These are phyloP conservation scores for Phymastichus coffea DNA, from an alignment of 1,140 invertebrate genomes.

Conservation along the genomic window DNA sequence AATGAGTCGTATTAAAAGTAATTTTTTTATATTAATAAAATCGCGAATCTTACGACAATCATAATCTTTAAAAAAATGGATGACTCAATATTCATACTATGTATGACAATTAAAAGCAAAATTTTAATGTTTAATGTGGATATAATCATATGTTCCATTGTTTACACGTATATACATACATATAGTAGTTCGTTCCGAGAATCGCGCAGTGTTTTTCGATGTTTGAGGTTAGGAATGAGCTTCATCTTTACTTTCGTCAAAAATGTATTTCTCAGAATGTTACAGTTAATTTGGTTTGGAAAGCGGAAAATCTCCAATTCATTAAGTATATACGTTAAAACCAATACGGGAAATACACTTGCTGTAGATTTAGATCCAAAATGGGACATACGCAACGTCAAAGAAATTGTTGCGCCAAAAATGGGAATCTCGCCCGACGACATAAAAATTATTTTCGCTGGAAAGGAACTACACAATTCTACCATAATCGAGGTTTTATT, in stretches of 20 bases:
- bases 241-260: conserved; percentile 61
- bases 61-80: too few species aligned
- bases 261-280: conserved; percentile 62
- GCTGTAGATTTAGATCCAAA: conserved; percentile 71
- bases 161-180: too few species aligned
- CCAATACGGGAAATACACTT: conserved; percentile 67
- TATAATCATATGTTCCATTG: too few species aligned
- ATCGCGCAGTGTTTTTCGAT: neutral
- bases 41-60: too few species aligned
- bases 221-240: conserved; percentile 55
- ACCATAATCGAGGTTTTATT: conserved; percentile 66
- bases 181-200: neutral
- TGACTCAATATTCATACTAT: too few species aligned
- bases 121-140: neutral
- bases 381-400: conserved; percentile 76
- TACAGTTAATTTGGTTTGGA: conserved; percentile 64
- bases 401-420: conserved; percentile 69
- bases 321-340: conserved; percentile 71
- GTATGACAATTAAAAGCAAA: neutral
- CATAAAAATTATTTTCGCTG: conserved; percentile 82
- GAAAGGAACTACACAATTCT: conserved; percentile 77
- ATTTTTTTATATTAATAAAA: too few species aligned
- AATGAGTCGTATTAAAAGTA: too few species aligned
- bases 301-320: conserved; percentile 63
- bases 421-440: conserved; percentile 69